These are phyloP conservation scores for Coracias cyanogaster DNA, from an alignment of 2,797 vertebrate species.

Conservation along the genomic window DNA sequence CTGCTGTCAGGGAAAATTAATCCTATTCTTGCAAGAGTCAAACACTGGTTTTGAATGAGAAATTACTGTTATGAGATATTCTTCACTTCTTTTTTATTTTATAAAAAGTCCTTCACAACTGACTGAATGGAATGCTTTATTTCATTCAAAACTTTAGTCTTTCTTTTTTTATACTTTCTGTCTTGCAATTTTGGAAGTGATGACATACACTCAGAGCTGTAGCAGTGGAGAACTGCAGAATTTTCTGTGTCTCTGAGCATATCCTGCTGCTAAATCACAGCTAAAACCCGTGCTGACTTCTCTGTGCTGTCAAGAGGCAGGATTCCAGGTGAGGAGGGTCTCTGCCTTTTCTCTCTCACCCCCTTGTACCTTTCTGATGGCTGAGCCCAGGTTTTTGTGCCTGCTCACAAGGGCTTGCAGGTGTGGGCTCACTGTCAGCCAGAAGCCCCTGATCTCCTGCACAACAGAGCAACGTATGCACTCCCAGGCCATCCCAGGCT, in stretches of 20 bases:
- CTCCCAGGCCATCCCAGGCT: neutral
- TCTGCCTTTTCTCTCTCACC: neutral
- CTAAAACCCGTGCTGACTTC: neutral
- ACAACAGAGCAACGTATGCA: accelerated
- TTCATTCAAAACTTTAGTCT: constrained; percentile 1
- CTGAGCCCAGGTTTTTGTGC: neutral
- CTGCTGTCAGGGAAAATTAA: neutral
- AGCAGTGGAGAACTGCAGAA: neutral
- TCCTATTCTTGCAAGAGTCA: neutral
- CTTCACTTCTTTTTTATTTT: neutral
- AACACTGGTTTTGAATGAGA: neutral
- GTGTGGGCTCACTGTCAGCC: neutral
- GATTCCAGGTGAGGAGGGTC: neutral
- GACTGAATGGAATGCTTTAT: constrained; percentile 7
- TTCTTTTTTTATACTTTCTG: neutral
- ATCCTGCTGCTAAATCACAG: neutral
- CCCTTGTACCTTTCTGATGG: neutral
- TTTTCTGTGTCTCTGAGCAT: neutral
- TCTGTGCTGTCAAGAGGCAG: neutral
- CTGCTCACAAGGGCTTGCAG: neutral
- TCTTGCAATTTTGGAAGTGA: constrained; percentile 13
- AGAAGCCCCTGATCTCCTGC: neutral
- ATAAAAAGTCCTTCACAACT: neutral
- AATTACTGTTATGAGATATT: neutral
- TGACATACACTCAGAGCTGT: neutral